Evolutionary conservation across 92 coral and sea anemone genomes (phyloP).

Genomic region (Porites rus): DNA sequence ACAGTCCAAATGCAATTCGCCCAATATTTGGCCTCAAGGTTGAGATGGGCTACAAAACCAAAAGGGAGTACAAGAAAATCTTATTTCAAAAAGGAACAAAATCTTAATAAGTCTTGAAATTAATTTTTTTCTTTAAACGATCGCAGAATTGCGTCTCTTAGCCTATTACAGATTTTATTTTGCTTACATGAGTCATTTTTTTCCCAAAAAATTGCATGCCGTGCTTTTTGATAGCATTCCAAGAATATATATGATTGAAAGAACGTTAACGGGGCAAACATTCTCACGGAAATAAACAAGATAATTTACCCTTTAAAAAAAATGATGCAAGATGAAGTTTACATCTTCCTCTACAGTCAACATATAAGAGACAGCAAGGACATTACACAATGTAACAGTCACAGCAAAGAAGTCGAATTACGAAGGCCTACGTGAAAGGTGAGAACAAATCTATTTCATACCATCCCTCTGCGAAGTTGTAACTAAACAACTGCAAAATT

Average conservation of each 20-base stretch:
- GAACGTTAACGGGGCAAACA: not conserved
- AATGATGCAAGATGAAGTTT: not conserved
- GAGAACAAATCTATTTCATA: not conserved
- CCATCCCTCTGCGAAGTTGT: not conserved
- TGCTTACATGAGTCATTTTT: not conserved
- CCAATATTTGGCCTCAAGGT: not conserved
- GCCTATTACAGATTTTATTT: no score
- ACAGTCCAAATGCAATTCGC: not conserved
- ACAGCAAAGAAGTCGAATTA: not conserved
- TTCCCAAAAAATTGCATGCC: not conserved
- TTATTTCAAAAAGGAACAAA: not conserved
- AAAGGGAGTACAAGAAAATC: no score
- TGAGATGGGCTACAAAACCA: not conserved
- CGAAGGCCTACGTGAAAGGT: not conserved
- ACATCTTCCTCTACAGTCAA: not conserved
- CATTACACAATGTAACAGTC: not conserved
- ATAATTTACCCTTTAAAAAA: not conserved
- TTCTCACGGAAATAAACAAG: not conserved
- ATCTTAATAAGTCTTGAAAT: not conserved
- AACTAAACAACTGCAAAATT: not conserved
- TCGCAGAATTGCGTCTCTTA: not conserved
- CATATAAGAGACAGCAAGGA: not conserved
- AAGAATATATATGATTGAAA: slow-evolving; percentile 13
- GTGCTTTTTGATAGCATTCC: not conserved
- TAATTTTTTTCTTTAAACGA: not conserved